phyloP scores from a whole-genome alignment of 2,113 vertebrate species.

The Siniperca knerii region DNA sequence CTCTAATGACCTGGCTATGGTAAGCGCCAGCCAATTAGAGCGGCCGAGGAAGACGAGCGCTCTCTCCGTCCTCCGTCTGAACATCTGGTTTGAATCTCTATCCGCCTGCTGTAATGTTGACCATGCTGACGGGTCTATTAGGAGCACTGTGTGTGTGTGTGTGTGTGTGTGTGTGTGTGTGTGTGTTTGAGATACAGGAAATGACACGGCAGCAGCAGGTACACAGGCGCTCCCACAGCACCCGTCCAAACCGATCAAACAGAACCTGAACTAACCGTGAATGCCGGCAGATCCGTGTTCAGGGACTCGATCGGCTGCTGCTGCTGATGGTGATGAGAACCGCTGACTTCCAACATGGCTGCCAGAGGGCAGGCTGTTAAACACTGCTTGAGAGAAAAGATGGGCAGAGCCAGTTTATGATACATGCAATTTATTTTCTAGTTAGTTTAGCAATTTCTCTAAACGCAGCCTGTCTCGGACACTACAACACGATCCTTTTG shows the following conservation, averaged over 20 bases:
- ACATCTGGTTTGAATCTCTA: constrained; percentile 57
- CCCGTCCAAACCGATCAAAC: constrained; percentile 57
- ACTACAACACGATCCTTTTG: not conserved
- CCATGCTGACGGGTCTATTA: constrained; percentile 56
- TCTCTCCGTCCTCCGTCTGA: constrained; percentile 18
- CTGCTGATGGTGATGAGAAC: not conserved
- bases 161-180: constrained; percentile 39
- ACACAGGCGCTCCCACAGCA: constrained; percentile 42
- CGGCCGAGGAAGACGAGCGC: constrained; percentile 10
- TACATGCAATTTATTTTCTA: too few relatives aligned
- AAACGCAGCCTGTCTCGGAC: not conserved
- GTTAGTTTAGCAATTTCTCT: too few relatives aligned
- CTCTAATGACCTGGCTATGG: constrained; percentile 37
- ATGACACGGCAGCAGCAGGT: constrained; percentile 68
- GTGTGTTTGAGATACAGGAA: constrained; percentile 48
- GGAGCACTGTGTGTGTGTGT: not conserved
- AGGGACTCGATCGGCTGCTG: constrained; percentile 26
- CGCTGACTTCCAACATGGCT: constrained; percentile 35
- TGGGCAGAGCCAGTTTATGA: not conserved
- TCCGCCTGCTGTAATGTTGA: constrained; percentile 39
- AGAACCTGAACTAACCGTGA: constrained; percentile 25
- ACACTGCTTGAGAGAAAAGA: not conserved
- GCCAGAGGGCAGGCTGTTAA: constrained; percentile 35
- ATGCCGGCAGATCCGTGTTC: not conserved
- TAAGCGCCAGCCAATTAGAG: constrained; percentile 57